Base-by-base conservation (phyloP, 2,888 invertebrate species). In the Patella depressa region DNA sequence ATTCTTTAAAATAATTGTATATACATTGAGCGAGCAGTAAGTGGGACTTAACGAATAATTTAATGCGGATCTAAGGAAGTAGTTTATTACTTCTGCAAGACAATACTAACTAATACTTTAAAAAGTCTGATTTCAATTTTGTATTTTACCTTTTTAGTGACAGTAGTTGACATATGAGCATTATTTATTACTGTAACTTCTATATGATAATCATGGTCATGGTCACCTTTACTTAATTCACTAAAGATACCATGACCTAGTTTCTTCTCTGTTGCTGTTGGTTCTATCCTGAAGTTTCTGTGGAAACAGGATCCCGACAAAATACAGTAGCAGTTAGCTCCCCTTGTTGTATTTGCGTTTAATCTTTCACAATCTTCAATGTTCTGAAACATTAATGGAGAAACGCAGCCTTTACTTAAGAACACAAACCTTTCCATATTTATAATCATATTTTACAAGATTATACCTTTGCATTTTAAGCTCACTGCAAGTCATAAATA, bases 151-250 rank as follows among this genome's bases (percentile, higher is more conserved):
- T 86, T 83, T 11, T 76, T 78, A 3, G 71, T 77, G 5, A 78
- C 11, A 15, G 75, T 72, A 0, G 85, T 83, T 55, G 79, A 79
- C 12, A 87, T 75, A 12, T 79, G 59, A 12, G 87, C 87, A 29
- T 80, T 83, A 75, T 87, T 87, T 4, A 69, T 81, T 2, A 79
- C 84, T 11, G 81, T 82, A 14, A 87, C 81, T 77, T 85, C 82
- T 53, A 86, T 77, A 59, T 69, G 84, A 72, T 85, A 87, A 53
- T 87, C 87, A 54, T 79, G 80, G 65, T 87, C 85, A 72, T 87
- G 87, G 7, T 80, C 73, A 24, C 85, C 86, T 14, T 53, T 24
- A 71, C 79, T 78, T 57, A 75, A 79, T 9, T 80, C 78, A 11
- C 55, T 24, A 9, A 78, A 73, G 4, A 86, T 24, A n/a, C 85